A percentile compares a stretch with the other conserved stretches of the same genome.
phyloP scores from a whole-genome alignment of 2,113 vertebrate genomes.

The Puffinus mauretanicus region DNA sequence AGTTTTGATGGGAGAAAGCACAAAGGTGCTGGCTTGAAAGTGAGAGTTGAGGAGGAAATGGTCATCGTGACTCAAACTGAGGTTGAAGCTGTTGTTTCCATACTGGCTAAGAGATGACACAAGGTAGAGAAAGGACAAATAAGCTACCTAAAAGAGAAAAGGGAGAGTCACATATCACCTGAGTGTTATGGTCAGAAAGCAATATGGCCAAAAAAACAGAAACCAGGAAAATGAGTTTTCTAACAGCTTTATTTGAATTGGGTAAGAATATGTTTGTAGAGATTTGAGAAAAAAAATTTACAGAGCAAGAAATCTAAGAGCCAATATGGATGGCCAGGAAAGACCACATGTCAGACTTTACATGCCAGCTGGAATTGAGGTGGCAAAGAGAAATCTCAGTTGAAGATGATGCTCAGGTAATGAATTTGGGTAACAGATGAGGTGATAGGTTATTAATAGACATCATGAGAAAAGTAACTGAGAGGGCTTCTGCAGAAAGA shows the following conservation, averaged over 20 bases:
- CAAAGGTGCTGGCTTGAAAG: background rate
- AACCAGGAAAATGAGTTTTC: background rate
- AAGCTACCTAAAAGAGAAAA: background rate
- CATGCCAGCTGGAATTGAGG: background rate
- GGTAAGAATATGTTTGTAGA: background rate
- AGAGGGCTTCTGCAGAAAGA: background rate
- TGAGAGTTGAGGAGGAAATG: background rate
- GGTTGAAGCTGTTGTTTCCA: background rate
- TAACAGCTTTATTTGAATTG: background rate
- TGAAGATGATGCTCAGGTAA: background rate
- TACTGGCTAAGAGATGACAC: background rate
- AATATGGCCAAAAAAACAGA: background rate
- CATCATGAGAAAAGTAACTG: background rate
- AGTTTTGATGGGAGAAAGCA: background rate
- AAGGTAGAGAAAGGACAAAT: background rate
- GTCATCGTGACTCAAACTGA: background rate
- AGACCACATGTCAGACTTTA: background rate
- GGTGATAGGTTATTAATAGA: background rate
- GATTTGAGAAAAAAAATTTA: background rate
- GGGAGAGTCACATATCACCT: background rate
- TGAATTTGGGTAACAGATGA: background rate
- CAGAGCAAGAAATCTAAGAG: background rate
- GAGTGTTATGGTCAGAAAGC: background rate
- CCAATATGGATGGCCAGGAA: background rate
- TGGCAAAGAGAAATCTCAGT: background rate